Evolutionary conservation across 2,888 invertebrate species (phyloP).

Genomic region (Anarsia innoxiella): DNA sequence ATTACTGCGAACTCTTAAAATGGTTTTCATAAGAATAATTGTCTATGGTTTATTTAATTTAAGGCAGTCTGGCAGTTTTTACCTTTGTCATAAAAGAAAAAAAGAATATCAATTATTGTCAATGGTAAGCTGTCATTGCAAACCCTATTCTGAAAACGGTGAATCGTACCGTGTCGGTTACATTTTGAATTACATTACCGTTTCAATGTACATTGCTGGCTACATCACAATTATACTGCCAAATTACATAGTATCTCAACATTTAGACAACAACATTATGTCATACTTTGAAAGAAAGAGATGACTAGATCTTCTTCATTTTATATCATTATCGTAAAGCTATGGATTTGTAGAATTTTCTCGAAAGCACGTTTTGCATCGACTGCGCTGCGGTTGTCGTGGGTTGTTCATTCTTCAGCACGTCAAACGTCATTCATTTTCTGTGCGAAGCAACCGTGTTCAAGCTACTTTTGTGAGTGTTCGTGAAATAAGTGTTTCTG

Average conservation of each 20-base stretch:
- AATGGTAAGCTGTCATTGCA: not conserved
- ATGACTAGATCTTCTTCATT: too few species aligned
- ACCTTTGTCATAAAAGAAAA: not conserved
- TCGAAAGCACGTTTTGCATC: constrained; percentile 25
- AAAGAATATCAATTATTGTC: not conserved
- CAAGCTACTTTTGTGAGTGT: constrained; percentile 25
- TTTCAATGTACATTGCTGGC: not conserved
- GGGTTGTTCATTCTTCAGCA: constrained; percentile 3
- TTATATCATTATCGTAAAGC: too few species aligned
- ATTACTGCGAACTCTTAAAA: too few species aligned
- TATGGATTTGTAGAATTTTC: constrained; percentile 25
- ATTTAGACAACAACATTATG: too few species aligned
- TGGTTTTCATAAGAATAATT: too few species aligned
- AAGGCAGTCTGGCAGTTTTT: not conserved
- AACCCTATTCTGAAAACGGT: not conserved
- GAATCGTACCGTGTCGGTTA: not conserved
- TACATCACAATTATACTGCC: not conserved
- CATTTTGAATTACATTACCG: constrained; percentile 1
- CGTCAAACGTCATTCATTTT: constrained; percentile 24
- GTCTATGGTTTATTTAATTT: not conserved
- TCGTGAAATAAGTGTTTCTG: constrained; percentile 29
- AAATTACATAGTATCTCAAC: not conserved
- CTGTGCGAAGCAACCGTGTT: constrained; percentile 17
- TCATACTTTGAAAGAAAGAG: too few species aligned
- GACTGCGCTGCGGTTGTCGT: not conserved